Percentiles rank a stretch among this genome's conserved stretches.
phyloP scores from a whole-genome alignment of 2,797 vertebrate species.

The Harpagifer antarcticus region DNA sequence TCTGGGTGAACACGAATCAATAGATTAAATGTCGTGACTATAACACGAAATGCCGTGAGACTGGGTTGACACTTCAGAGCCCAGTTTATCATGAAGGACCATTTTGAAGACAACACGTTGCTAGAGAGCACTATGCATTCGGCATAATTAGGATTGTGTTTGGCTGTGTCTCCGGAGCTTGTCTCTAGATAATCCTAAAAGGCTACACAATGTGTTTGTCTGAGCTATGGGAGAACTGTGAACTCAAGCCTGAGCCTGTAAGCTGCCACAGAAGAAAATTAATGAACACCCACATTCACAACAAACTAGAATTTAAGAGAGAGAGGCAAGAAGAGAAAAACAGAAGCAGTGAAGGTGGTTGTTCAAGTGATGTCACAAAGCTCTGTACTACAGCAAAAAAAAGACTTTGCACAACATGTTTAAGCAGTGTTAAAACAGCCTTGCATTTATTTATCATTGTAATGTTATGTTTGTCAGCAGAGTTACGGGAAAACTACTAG shows the following conservation, averaged over 20 bases:
- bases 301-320: conserved; percentile 55
- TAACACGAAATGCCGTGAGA: too few species aligned
- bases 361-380: conserved; percentile 28
- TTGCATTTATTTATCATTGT: conserved; percentile 22
- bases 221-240: conserved; percentile 70
- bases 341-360: conserved; percentile 37
- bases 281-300: conserved; percentile 71
- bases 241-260: conserved; percentile 71
- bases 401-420: conserved; percentile 21
- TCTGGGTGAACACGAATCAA: too few species aligned
- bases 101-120: conserved; percentile 35
- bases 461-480: too few species aligned
- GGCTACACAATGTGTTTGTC: conserved; percentile 70
- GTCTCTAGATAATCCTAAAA: conserved; percentile 74
- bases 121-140: conserved; percentile 44
- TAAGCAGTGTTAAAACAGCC: conserved; percentile 4
- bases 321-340: conserved; percentile 24
- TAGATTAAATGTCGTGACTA: too few species aligned
- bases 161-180: conserved; percentile 63
- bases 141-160: conserved; percentile 72
- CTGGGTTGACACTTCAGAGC: conserved; percentile 1
- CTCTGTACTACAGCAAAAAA: conserved; percentile 38
- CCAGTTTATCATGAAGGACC: conserved; percentile 25
- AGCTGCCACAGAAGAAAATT: conserved; percentile 68
- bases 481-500: too few species aligned